Conservation (phyloP, 2,797 vertebrate species). For the Etheostoma nigrum region DNA sequence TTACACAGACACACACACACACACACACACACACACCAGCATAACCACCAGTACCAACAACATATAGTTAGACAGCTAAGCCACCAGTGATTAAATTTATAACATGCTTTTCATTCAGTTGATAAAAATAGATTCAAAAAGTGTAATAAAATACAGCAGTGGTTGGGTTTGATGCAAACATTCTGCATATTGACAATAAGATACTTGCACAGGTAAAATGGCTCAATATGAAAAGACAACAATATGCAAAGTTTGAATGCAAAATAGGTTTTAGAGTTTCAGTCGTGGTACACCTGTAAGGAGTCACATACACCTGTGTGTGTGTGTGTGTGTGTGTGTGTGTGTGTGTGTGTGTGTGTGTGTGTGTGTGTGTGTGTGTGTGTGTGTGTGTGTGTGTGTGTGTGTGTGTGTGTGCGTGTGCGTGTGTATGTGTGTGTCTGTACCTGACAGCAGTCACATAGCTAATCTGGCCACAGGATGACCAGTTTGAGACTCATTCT, state of each 20-base stretch:
- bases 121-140: neutral
- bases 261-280: constrained; percentile 48
- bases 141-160: neutral
- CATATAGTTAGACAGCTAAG: neutral
- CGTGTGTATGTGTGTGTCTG: constrained; percentile 26
- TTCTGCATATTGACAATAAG: neutral
- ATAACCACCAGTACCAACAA: neutral
- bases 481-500: neutral
- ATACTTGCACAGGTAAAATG: constrained; percentile 8
- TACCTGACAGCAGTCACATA: constrained; percentile 74
- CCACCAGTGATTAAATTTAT: too few relatives aligned
- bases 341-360: constrained; percentile 3
- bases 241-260: constrained; percentile 54
- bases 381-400: neutral
- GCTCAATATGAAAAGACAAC: neutral
- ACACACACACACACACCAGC: too few relatives aligned
- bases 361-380: neutral
- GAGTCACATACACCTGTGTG: constrained; percentile 32
- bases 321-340: neutral
- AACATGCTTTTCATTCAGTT: neutral
- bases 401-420: neutral
- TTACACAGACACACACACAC: constrained; percentile 19
- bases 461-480: constrained; percentile 38
- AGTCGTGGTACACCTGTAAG: neutral
- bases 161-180: neutral